Evolutionary conservation across 2,888 invertebrate species (phyloP).

Genomic region (Bimastos eiseni): DNA sequence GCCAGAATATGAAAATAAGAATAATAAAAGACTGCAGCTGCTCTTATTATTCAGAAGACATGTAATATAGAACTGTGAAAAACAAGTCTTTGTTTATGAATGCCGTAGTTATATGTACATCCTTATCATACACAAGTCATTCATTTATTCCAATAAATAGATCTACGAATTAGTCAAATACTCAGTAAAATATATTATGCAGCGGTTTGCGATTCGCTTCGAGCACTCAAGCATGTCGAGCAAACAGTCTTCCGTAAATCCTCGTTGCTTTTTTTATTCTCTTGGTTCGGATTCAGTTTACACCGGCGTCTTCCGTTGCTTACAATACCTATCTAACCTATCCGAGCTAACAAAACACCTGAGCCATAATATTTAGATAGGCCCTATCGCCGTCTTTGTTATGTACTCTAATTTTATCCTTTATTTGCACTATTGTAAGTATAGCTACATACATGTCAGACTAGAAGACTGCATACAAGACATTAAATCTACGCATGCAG

Average conservation of each 20-base stretch:
- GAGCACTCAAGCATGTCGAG: neutral
- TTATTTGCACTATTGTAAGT: neutral
- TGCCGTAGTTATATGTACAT: neutral
- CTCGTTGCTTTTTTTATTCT: neutral
- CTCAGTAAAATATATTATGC: slow-evolving; percentile 1
- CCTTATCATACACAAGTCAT: neutral
- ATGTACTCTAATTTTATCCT: neutral
- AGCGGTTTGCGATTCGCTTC: neutral
- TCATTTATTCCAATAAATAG: slow-evolving; percentile 13
- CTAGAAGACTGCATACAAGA: no score
- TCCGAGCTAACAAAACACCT: neutral
- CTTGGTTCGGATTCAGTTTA: neutral
- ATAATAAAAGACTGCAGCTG: neutral
- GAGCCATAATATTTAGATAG: slow-evolving; percentile 9
- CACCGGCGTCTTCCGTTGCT: neutral
- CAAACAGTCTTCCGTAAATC: neutral
- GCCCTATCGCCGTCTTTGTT: neutral
- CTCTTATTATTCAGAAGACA: neutral
- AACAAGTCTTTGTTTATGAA: neutral
- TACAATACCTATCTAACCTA: neutral
- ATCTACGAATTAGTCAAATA: neutral
- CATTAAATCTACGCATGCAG: no score
- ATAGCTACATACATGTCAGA: no score
- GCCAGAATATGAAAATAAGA: no score
- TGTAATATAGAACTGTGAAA: neutral